A percentile compares a stretch with the other conserved stretches of the same genome.
These are phyloP conservation scores for Rhadina sibilatrix DNA, from an alignment of 2,113 vertebrate species.

Conservation along the genomic window DNA sequence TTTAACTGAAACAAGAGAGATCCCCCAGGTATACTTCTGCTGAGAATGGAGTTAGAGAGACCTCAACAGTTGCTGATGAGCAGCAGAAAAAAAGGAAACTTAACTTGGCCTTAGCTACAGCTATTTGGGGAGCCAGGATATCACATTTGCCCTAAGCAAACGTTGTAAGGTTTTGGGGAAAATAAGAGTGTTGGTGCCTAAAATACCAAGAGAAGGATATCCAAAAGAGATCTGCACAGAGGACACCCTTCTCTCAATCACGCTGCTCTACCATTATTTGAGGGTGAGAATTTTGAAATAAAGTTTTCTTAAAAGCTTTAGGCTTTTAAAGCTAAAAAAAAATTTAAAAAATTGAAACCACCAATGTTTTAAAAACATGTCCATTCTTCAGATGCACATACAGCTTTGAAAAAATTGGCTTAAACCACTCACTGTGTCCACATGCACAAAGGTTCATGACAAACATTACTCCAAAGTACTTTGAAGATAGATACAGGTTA, in stretches of 20 bases:
- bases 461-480: not conserved
- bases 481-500: not conserved
- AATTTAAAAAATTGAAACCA: not conserved
- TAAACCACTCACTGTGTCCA: not conserved
- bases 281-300: not conserved
- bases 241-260: not conserved
- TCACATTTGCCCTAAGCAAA: not conserved
- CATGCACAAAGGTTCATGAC: not conserved
- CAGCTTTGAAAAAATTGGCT: accelerated
- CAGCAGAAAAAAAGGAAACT: not conserved
- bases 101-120: not conserved
- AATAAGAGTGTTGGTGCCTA: not conserved
- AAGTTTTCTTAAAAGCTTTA: not conserved
- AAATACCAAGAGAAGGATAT: not conserved
- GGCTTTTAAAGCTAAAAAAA: not conserved
- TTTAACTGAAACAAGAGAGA: not conserved
- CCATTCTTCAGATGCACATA: not conserved
- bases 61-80: not conserved
- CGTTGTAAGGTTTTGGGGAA: not conserved
- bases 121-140: not conserved
- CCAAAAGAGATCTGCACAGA: not conserved
- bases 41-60: not conserved
- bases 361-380: not conserved
- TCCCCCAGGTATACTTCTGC: not conserved
- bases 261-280: not conserved